A percentile compares a stretch with the other conserved stretches of the same genome.
Evolutionary conservation across 1,140 invertebrate species (phyloP).

Genomic region (Lysiphlebus fabarum): DNA sequence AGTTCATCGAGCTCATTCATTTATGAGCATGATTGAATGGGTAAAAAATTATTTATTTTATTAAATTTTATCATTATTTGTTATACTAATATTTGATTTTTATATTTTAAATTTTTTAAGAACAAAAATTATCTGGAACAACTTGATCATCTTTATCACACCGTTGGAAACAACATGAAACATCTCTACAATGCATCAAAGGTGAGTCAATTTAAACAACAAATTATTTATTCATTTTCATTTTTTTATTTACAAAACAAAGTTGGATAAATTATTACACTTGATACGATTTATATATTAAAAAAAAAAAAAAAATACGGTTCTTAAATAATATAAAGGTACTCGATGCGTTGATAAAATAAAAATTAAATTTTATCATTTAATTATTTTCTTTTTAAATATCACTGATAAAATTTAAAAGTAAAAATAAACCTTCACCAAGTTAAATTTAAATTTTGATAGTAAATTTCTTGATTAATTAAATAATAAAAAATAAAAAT

Average conservation of each 20-base stretch:
- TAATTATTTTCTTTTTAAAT: not conserved
- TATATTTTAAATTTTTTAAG: conserved; percentile 27
- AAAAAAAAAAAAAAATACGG: too few relatives aligned
- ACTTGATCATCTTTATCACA: conserved; percentile 7
- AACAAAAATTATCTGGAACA: conserved; percentile 26
- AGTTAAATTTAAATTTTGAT: not conserved
- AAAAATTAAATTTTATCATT: too few relatives aligned
- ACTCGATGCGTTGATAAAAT: too few relatives aligned
- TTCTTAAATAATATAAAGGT: too few relatives aligned
- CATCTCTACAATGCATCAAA: conserved; percentile 24
- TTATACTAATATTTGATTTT: conserved; percentile 14
- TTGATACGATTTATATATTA: too few relatives aligned
- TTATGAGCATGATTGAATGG: conserved; percentile 6
- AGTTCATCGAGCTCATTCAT: conserved; percentile 39
- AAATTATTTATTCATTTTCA: conserved; percentile 1
- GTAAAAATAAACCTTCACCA: not conserved
- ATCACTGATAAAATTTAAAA: not conserved
- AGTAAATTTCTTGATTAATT: not conserved
- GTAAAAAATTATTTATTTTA: conserved; percentile 15
- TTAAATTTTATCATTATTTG: not conserved
- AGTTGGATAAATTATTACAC: not conserved
- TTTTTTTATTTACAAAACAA: not conserved
- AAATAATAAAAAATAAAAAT: conserved; percentile 16
- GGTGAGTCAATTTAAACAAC: conserved; percentile 30
- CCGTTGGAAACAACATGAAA: conserved; percentile 17